These are phyloP conservation scores for Elgaria multicarinata DNA, from an alignment of 2,113 vertebrate genomes.

Conservation along the genomic window DNA sequence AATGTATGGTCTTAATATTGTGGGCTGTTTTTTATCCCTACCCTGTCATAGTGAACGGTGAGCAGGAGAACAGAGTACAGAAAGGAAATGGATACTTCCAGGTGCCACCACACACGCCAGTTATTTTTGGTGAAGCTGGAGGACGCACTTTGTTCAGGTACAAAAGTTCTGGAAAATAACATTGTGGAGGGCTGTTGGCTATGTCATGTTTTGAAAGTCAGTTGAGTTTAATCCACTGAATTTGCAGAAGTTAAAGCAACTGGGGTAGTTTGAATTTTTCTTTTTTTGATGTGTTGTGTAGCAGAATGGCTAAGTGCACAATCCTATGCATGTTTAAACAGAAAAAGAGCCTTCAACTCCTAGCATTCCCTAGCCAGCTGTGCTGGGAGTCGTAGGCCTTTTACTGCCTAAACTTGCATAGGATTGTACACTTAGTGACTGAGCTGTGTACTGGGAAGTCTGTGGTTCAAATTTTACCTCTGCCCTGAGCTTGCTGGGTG, in stretches of 20 bases:
- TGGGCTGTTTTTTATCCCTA: conserved; percentile 13
- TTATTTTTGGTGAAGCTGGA: conserved; percentile 97
- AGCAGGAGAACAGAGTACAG: conserved; percentile 94
- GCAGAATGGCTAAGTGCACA: not conserved
- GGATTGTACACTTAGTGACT: too few relatives aligned
- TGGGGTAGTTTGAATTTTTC: too few relatives aligned
- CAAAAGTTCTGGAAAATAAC: not conserved
- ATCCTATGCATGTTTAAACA: too few relatives aligned
- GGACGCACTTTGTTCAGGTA: conserved; percentile 97
- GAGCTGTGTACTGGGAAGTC: not conserved
- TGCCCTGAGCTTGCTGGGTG: not conserved
- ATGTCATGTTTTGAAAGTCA: not conserved
- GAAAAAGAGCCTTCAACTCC: too few relatives aligned
- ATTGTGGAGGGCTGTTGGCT: not conserved
- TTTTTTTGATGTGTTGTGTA: not conserved
- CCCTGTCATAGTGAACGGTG: conserved; percentile 87
- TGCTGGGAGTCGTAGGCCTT: too few relatives aligned
- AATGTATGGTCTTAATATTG: not conserved
- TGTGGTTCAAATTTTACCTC: not conserved
- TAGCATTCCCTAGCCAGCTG: too few relatives aligned
- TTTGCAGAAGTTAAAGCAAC: not conserved
- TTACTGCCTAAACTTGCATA: too few relatives aligned
- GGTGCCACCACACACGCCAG: conserved; percentile 98
- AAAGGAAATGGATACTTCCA: conserved; percentile 99
- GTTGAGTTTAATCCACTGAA: too few relatives aligned